Base-by-base conservation (phyloP, 2,113 vertebrate genomes). In the Calyptomena viridis region DNA sequence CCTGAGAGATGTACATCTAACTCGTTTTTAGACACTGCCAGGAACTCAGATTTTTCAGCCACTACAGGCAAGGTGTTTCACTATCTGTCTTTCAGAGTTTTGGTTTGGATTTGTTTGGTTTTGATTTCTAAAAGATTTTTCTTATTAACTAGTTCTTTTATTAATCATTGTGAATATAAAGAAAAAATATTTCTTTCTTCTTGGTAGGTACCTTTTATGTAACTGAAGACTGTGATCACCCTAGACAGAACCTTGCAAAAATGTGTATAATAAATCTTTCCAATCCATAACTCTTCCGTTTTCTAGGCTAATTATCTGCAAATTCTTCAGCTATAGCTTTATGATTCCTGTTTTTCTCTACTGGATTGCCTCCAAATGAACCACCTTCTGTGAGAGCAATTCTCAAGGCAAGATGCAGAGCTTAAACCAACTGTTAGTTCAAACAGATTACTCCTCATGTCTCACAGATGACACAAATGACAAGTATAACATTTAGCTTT, bases 321-420 rank as follows among this genome's bases (percentile, higher is more conserved):
- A 22, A 87, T 84, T 86, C 46, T 90, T 89, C 13, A 73, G 20
- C 56, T 93, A 49, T 21, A 81, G 55, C 37, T 87, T 74, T 77
- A 16, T 50, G 80, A 84, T 89, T 77, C 64, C 55, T 50, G 13
- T 1, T 90, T 89, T 87, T 81, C 64, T 84, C 31, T 66, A 78
- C 77, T 93, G 89, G 60, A 89, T 71, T 89, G 35, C 16, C 68
- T 93, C n/a, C 64, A 91, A 81, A 50, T 81, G 59, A 95, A 79
- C 37, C n/a, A 64, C 44, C 33, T 83, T 72, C 75, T 85, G 69
- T 56, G 88, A 90, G 40, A 94, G n/a, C 76, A 84, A 23, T 80
- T 94, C 80, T 92, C 42, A 94, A 88, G 73, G 84, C n/a, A 69
- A 62, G 40, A 53, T 80, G 23, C 52, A 84, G 64, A 84, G 47